Base-by-base conservation (phyloP, 2,888 invertebrate genomes). In the Chymomyza procnemis region DNA sequence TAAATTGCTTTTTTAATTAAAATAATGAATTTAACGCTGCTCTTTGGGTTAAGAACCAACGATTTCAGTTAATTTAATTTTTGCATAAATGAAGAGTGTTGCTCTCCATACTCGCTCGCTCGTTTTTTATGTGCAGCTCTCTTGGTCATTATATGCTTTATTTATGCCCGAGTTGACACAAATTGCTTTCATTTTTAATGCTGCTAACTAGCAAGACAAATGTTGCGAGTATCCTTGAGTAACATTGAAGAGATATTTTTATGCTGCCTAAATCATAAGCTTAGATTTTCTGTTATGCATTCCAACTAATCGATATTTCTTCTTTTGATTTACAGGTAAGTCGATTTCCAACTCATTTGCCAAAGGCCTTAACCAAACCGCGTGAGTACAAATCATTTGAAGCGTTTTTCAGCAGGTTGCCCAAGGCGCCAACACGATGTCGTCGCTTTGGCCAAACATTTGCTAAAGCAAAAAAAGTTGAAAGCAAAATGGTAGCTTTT, bases 1-100 rank as follows among this genome's bases (percentile, higher is more conserved):
- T 80, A 63, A 74, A 76, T 80, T 74, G 64, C 69, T 68, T 74
- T 84, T 78, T 78, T 78, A 75, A 80, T 80, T 76, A 78, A 84
- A 80, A 71, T 74, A 68, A 70, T 70, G 66, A 69, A 78, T 67
- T 64, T 64, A 50, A 50, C 30, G 8, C 56, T 56, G 14, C 26
- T 14, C 56, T 26, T 56, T 26, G 14, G 56, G 14, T 56, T 26
- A 56, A 30, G n/a, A 34, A 18, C 16, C 21, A 21, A 21, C 26
- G 21, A 54, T 54, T 67, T 67, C 41, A 62, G 50, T 73, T 67
- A 68, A 66, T 69, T 67, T 69, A 52, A 69, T 69, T 65, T 30
- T 14, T 47, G 52, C 56, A 59, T 48, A 61, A 47, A 74, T 58
- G 70, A 52, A 30, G 62, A 54, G 54, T 26, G 26, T 26, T 26